phyloP scores from a whole-genome alignment of 1,140 invertebrate species.

The Atta texana region DNA sequence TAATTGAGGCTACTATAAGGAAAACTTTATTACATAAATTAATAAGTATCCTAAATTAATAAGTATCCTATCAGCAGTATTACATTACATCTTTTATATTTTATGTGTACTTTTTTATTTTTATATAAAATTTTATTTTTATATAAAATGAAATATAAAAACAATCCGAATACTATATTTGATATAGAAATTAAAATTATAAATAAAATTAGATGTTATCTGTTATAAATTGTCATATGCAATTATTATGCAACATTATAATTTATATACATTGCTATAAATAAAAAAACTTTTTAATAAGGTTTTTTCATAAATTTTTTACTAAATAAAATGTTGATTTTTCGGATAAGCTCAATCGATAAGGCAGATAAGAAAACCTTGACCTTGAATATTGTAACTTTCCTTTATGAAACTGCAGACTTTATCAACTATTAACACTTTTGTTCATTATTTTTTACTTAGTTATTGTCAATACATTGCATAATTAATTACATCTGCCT shows the following conservation, averaged over 20 bases:
- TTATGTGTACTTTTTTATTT: not conserved
- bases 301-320: slow-evolving; percentile 49
- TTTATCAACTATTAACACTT: not conserved
- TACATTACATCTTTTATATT: not conserved
- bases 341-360: slow-evolving; percentile 65
- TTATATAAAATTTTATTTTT: slow-evolving; percentile 1
- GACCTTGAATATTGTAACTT: not conserved
- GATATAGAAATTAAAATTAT: not conserved
- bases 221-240: not conserved
- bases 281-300: slow-evolving; percentile 56
- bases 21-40: not conserved
- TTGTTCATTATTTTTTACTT: not conserved
- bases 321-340: slow-evolving; percentile 58
- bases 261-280: slow-evolving; percentile 32
- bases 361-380: slow-evolving; percentile 68
- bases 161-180: not conserved
- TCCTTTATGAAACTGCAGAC: not conserved
- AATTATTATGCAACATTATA: not conserved
- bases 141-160: not conserved
- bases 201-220: not conserved
- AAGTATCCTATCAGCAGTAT: not conserved
- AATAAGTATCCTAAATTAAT: not conserved
- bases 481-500: not conserved
- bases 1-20: not conserved
- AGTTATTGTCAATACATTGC: not conserved